Conservation (phyloP, 2,888 invertebrate genomes). For the Atrina japonica region DNA sequence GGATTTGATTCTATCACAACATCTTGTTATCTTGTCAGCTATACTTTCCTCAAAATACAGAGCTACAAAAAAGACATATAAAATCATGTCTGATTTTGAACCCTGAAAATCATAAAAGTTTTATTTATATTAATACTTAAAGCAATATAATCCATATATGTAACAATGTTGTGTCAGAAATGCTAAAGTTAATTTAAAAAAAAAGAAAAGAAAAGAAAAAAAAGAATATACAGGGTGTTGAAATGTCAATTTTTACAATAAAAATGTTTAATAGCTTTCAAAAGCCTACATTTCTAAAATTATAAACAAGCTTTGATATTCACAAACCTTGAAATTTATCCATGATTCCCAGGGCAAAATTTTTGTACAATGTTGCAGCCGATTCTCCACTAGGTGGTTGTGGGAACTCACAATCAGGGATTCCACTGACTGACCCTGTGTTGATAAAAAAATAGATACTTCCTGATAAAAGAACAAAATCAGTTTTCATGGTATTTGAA, state of each 20-base stretch:
- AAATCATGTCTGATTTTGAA: too few species aligned
- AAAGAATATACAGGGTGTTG: too few species aligned
- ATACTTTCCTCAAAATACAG: constrained; percentile 64
- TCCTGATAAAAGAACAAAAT: too few species aligned
- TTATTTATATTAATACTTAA: too few species aligned
- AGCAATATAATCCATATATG: too few species aligned
- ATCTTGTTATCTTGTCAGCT: constrained; percentile 67
- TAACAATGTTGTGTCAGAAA: too few species aligned
- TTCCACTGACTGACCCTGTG: constrained; percentile 8
- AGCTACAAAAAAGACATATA: constrained; percentile 41
- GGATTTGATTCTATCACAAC: constrained; percentile 41
- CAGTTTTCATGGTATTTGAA: too few species aligned
- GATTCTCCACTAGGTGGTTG: constrained; percentile 17
- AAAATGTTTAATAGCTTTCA: too few species aligned
- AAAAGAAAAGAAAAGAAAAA: too few species aligned
- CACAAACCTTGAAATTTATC: constrained; percentile 50
- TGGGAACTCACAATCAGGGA: constrained; percentile 15
- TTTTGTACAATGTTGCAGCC: constrained; percentile 49
- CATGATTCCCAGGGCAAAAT: constrained; percentile 46
- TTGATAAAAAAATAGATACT: neutral
- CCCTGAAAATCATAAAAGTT: too few species aligned
- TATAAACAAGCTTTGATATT: neutral
- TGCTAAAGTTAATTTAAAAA: too few species aligned
- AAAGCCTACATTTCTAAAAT: neutral
- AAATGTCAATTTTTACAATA: too few species aligned